Conservation (phyloP, 1,140 invertebrate genomes). For the Eufriesea mexicana region DNA sequence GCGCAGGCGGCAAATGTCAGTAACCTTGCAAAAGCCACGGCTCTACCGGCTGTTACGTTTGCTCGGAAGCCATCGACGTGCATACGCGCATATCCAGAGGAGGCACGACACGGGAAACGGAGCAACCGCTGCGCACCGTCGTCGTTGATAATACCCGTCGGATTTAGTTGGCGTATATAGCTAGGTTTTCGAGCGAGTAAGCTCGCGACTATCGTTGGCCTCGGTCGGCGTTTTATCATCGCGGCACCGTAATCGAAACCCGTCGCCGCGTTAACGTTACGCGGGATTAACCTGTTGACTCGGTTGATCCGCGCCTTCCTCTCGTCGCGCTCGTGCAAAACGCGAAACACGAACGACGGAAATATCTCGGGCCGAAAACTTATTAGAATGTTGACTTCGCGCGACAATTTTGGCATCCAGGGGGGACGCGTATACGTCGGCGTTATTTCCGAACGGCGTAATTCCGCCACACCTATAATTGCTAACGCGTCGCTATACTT, state of each 20-base stretch:
- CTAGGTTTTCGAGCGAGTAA: neutral
- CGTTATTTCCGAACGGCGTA: conserved; percentile 15
- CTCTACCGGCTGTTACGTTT: conserved; percentile 13
- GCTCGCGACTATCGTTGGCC: neutral
- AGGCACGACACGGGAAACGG: neutral
- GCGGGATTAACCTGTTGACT: conserved; percentile 40
- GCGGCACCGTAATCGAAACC: conserved; percentile 24
- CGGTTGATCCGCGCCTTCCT: neutral
- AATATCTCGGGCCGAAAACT: neutral
- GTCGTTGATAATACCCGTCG: conserved; percentile 32
- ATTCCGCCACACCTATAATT: conserved; percentile 2
- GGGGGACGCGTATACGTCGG: neutral
- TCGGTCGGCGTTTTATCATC: conserved; percentile 26
- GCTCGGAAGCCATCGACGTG: conserved; percentile 21
- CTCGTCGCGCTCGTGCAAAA: no score
- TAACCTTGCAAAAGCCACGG: conserved; percentile 56
- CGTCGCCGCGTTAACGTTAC: conserved; percentile 25
- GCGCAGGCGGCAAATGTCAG: conserved; percentile 52
- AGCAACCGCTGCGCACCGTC: neutral
- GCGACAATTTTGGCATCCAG: neutral
- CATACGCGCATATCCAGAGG: neutral
- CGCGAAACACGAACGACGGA: no score
- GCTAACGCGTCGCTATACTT: conserved; percentile 11
- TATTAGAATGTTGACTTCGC: conserved; percentile 22
- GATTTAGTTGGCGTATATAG: conserved; percentile 17